Base-by-base conservation (phyloP, 2,888 invertebrate species). In the Epirrhoe alternata region DNA sequence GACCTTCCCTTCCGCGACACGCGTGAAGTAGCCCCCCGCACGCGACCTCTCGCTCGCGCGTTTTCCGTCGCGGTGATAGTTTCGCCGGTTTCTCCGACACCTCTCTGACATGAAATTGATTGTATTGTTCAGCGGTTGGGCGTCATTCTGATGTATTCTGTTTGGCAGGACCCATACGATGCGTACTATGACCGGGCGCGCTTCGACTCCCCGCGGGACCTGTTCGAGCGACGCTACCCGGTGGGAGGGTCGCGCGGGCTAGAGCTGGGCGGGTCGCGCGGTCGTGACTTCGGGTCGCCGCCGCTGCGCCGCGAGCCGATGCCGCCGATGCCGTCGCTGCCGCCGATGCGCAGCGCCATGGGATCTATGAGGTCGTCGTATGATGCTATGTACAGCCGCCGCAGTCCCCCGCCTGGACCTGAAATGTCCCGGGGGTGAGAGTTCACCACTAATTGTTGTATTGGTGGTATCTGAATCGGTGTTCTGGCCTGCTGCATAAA, bases 321-420 rank as follows among this genome's bases (percentile, higher is more conserved):
- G 94, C 97, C 97, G 57, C 97, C 97, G 45, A 95, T 97, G 94
- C 96, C 97, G 72, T 95, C 96, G 80, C 94, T 96, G 80, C 94
- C 95, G 1, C 94, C 94, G 71, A 92, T 94, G 87, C 88, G 94
- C 73, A 90, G 92, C 79, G 94, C 94, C 80, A 94, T 95, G 94
- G 94, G 95, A 79, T 94, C 96, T 75, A 95, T 96, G 94, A 94
- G 96, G 92, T 95, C 94, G 90, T 95, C 92, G 67, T 95, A 97
- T 86, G 97, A 97, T 87, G 94, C 95, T 77, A 97, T 97, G 96
- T 97, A 96, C 92, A 97, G 96, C 88, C 94, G 97, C 74, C 94
- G 97, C 79, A 96, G 97, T 76, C 97, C 97, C 77, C 96, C 97
- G 67, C 86, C 90, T 74, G 93, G 92, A 79, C 93, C 93, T 51